A percentile compares a stretch with the other conserved stretches of the same genome.
phyloP scores from a whole-genome alignment of 2,888 invertebrate genomes.

The Perithous albicinctus region DNA sequence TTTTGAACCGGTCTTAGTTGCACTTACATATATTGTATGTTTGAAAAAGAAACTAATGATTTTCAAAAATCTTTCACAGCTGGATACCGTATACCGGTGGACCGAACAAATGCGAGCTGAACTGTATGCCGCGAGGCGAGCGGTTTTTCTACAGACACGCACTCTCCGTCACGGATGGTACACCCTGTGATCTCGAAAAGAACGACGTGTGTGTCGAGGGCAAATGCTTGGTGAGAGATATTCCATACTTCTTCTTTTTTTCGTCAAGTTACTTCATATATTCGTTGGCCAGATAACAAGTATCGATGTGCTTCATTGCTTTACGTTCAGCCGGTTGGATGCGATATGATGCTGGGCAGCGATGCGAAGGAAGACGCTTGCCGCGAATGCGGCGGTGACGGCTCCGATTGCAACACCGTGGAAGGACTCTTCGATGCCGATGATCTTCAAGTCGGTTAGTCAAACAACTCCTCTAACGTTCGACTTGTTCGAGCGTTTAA shows the following conservation, averaged over 20 bases:
- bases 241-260: slow-evolving; percentile 34
- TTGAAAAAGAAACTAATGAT: slow-evolving; percentile 28
- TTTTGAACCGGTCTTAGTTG: neutral
- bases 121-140: slow-evolving; percentile 97
- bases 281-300: neutral
- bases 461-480: neutral
- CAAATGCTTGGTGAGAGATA: slow-evolving; percentile 91
- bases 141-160: slow-evolving; percentile 96
- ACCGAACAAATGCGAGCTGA: slow-evolving; percentile 96
- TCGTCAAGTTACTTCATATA: neutral
- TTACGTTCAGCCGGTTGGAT: slow-evolving; percentile 92
- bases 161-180: slow-evolving; percentile 93
- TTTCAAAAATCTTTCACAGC: slow-evolving; percentile 83
- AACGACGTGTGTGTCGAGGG: slow-evolving; percentile 98
- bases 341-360: slow-evolving; percentile 97
- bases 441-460: slow-evolving; percentile 90
- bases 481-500: neutral
- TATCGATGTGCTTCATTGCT: slow-evolving; percentile 26
- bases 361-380: slow-evolving; percentile 95
- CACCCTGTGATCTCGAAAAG: slow-evolving; percentile 92
- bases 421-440: slow-evolving; percentile 89
- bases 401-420: slow-evolving; percentile 93
- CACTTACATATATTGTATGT: slow-evolving; percentile 33
- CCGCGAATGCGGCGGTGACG: slow-evolving; percentile 96
- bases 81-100: slow-evolving; percentile 96